These are phyloP conservation scores for Lophotriccus pileatus DNA, from an alignment of 2,797 vertebrate genomes.

Conservation along the genomic window DNA sequence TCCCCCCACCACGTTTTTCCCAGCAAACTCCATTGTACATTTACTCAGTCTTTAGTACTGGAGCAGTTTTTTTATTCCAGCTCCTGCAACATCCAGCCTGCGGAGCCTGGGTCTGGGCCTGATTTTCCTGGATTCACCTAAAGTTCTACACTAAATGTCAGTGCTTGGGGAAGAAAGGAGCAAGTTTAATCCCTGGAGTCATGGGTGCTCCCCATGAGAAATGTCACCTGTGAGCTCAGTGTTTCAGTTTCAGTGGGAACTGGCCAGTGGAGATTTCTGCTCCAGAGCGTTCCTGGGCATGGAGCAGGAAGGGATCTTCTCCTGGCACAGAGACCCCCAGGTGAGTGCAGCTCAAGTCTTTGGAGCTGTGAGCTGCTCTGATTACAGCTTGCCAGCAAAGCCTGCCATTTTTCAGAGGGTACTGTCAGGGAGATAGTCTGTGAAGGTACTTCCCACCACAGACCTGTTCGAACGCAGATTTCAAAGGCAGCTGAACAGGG, in stretches of 20 bases:
- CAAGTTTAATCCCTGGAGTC: not conserved
- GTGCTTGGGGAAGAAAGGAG: not conserved
- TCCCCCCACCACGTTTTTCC: not conserved
- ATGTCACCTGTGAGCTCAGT: not conserved
- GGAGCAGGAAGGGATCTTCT: not conserved
- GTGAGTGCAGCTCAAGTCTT: rapidly evolving
- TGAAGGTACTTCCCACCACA: not conserved
- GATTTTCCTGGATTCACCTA: not conserved
- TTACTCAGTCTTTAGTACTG: not conserved
- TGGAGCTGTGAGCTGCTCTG: not conserved
- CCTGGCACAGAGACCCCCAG: not conserved
- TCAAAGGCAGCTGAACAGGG: not conserved
- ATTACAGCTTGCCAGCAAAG: not conserved
- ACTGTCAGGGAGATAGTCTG: not conserved
- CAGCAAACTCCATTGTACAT: rapidly evolving
- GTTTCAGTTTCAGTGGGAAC: not conserved
- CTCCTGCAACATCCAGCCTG: not conserved
- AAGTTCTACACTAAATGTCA: not conserved
- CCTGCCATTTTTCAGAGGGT: not conserved
- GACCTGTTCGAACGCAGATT: rapidly evolving
- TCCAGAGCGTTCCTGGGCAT: not conserved
- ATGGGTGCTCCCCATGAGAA: rapidly evolving
- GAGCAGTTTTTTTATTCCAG: not conserved
- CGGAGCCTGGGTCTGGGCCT: not conserved
- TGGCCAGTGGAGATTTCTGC: not conserved